Percentiles rank a stretch among this genome's conserved stretches.
Conservation (phyloP, 2,888 invertebrate genomes). For the Neuroscelio doddi region DNA sequence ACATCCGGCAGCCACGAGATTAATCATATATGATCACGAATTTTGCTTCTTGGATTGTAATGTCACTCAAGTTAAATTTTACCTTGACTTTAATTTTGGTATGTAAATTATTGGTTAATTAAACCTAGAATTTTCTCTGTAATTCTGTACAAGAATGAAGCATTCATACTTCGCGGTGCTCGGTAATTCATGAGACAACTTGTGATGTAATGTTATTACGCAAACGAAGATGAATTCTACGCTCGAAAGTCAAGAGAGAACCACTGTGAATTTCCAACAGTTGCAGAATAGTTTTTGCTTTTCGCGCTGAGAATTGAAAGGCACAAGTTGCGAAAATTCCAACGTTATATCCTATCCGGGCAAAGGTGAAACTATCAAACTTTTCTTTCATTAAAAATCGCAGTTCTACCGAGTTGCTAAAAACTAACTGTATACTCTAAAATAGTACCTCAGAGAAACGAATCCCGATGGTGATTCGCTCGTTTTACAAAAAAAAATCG, state of each 20-base stretch:
- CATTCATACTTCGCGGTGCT: no score
- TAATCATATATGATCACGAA: no score
- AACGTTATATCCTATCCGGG: conserved; percentile 21
- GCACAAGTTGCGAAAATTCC: conserved; percentile 40
- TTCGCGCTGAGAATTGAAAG: conserved; percentile 33
- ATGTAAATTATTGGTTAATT: conserved; percentile 43
- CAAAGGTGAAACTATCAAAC: conserved; percentile 27
- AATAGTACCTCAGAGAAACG: not conserved
- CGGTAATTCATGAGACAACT: conserved; percentile 44
- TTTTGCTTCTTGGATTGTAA: no score
- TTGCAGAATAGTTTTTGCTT: conserved; percentile 35
- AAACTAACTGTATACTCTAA: not conserved
- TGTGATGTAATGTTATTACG: conserved; percentile 41
- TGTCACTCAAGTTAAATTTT: no score
- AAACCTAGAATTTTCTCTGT: conserved; percentile 37
- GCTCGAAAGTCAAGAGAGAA: conserved; percentile 26
- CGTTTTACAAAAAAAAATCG: no score
- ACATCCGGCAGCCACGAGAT: no score
- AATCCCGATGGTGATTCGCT: not conserved
- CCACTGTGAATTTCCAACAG: conserved; percentile 38
- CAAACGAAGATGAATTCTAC: conserved; percentile 41
- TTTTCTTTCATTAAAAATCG: conserved; percentile 38
- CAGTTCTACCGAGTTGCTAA: conserved; percentile 19
- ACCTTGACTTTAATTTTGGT: no score
- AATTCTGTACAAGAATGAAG: no score